Evolutionary conservation across 1,140 invertebrate genomes (phyloP).

Genomic region (Lordiphosa mommai): DNA sequence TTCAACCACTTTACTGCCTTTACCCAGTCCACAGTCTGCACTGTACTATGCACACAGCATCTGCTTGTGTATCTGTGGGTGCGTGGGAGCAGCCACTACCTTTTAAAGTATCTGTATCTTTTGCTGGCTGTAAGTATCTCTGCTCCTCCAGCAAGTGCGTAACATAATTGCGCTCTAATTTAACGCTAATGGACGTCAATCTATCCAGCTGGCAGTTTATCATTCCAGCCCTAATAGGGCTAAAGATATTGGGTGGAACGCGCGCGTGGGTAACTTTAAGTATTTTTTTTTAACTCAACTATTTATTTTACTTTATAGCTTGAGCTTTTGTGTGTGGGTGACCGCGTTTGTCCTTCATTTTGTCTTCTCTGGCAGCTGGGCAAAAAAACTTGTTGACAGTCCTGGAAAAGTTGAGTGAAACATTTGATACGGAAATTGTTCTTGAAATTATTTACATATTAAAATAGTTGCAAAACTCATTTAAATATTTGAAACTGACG

Average conservation of each 20-base stretch:
- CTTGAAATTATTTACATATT: no score
- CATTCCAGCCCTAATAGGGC: conserved; percentile 36
- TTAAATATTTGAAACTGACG: no score
- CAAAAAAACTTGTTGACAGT: no score
- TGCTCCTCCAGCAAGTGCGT: conserved; percentile 27
- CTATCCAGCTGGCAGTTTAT: conserved; percentile 54
- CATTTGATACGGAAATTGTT: no score
- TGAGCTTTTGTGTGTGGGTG: background rate
- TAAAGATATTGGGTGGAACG: conserved; percentile 2
- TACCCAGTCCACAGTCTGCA: background rate
- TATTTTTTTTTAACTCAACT: conserved; percentile 8
- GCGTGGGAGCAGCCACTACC: conserved; percentile 2
- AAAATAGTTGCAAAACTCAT: no score
- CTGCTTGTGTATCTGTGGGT: conserved; percentile 3
- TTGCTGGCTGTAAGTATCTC: conserved; percentile 11
- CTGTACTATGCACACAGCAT: background rate
- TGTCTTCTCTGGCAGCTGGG: no score
- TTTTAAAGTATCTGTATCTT: conserved; percentile 18
- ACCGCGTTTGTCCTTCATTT: background rate
- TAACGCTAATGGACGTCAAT: conserved; percentile 73
- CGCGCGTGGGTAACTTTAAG: conserved; percentile 17
- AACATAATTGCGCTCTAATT: conserved; percentile 70
- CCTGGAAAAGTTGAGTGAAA: no score
- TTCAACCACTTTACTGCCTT: background rate
- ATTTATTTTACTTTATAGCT: conserved; percentile 7